These are phyloP conservation scores for Daubentonia madagascariensis DNA, from an alignment of 2,113 vertebrate genomes.

Conservation along the genomic window DNA sequence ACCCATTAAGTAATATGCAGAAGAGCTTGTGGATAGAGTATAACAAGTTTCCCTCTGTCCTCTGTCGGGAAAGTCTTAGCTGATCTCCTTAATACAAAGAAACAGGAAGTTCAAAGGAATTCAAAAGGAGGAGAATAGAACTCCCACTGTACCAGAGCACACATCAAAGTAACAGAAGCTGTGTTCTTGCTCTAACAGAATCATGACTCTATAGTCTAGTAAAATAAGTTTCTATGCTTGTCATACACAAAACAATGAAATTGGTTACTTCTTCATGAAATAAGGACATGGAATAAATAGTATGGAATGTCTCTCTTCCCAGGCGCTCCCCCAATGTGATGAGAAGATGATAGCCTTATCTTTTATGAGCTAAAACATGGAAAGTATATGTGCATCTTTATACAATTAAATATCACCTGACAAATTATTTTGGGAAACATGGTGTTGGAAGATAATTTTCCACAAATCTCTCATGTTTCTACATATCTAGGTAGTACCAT, in stretches of 20 bases:
- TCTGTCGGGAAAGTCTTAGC: not conserved
- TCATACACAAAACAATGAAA: not conserved
- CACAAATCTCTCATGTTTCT: not conserved
- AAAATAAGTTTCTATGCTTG: not conserved
- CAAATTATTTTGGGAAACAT: not conserved
- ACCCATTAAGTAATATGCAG: not conserved
- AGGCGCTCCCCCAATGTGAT: not conserved
- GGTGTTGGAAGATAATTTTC: not conserved
- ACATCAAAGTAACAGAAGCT: not conserved
- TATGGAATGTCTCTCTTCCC: not conserved
- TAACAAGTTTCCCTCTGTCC: not conserved
- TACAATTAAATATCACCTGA: not conserved
- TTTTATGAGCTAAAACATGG: not conserved
- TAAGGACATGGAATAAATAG: not conserved
- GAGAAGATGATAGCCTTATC: not conserved
- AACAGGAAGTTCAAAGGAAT: not conserved
- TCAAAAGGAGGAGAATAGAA: not conserved
- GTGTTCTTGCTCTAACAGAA: not conserved
- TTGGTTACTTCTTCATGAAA: not conserved
- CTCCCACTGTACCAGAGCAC: not conserved
- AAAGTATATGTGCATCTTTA: not conserved
- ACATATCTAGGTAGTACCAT: not conserved
- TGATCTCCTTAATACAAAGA: conserved; percentile 18
- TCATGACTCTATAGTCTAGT: not conserved
- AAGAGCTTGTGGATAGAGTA: not conserved